Conservation (phyloP, 2,113 vertebrate species). For the Mastomys coucha region DNA sequence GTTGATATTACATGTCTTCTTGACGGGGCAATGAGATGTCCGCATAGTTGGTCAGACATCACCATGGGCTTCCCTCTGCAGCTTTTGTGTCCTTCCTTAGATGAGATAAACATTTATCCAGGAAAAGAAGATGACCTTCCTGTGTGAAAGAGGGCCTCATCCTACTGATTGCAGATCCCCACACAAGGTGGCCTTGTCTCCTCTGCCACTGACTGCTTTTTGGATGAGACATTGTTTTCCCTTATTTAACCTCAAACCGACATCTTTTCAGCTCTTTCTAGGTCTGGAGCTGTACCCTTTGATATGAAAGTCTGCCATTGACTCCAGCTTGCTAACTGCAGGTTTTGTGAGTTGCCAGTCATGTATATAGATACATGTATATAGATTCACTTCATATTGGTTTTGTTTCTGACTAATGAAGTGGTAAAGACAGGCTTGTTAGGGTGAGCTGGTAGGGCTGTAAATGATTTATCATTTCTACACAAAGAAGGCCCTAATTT, state of each 20-base stretch:
- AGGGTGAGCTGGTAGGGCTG: background rate
- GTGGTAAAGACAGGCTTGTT: background rate
- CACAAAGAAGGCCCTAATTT: background rate
- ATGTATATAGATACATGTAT: background rate
- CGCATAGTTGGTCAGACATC: background rate
- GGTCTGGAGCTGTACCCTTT: background rate
- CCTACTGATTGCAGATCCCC: background rate
- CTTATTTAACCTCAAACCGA: background rate
- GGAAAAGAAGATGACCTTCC: background rate
- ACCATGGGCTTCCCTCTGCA: background rate
- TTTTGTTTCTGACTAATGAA: background rate
- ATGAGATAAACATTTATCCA: background rate
- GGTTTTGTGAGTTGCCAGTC: background rate
- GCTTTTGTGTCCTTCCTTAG: background rate
- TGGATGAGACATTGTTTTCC: no score
- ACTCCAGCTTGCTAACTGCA: background rate
- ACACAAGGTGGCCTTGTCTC: background rate
- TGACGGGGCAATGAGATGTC: background rate
- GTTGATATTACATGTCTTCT: background rate
- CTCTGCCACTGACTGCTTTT: background rate
- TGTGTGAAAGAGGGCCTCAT: background rate
- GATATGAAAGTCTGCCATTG: no score
- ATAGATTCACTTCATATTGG: background rate
- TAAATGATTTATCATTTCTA: background rate
- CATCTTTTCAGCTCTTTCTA: background rate